A percentile compares a stretch with the other conserved stretches of the same genome.
Conservation (phyloP, 2,888 invertebrate species). For the Eupeodes luniger region DNA sequence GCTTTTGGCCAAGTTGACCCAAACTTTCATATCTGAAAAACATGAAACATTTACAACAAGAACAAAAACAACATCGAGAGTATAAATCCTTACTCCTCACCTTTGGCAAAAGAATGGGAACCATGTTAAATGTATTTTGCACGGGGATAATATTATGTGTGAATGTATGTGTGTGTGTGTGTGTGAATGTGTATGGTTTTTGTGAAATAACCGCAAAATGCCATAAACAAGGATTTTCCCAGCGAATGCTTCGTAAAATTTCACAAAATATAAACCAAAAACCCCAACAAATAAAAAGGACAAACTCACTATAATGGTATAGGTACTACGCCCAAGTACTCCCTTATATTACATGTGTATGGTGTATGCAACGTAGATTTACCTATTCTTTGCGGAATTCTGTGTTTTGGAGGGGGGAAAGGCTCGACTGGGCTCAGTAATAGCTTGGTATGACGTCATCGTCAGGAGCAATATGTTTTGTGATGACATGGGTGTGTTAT, state of each 20-base stretch:
- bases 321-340: background rate
- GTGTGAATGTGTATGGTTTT: slow-evolving; percentile 10
- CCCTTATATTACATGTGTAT: background rate
- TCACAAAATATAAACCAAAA: slow-evolving; percentile 66
- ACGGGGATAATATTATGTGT: slow-evolving; percentile 45
- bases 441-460: background rate
- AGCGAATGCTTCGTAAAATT: slow-evolving; percentile 66
- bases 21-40: slow-evolving; percentile 37
- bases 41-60: slow-evolving; percentile 31
- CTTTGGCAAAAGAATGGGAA: slow-evolving; percentile 70
- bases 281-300: slow-evolving; percentile 20
- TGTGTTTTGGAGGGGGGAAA: background rate
- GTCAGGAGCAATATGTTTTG: slow-evolving; percentile 58
- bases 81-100: slow-evolving; percentile 45
- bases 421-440: background rate
- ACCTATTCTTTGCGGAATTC: slow-evolving; percentile 45
- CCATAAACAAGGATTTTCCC: slow-evolving; percentile 76
- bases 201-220: slow-evolving; percentile 70
- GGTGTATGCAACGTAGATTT: no score
- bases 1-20: slow-evolving; percentile 73
- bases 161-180: background rate
- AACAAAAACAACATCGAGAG: slow-evolving; percentile 25
- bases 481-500: slow-evolving; percentile 60
- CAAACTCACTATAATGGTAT: background rate
- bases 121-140: slow-evolving; percentile 67